Evolutionary conservation across 2,797 vertebrate genomes (phyloP).

Genomic region (Notoglanidium macrostoma): DNA sequence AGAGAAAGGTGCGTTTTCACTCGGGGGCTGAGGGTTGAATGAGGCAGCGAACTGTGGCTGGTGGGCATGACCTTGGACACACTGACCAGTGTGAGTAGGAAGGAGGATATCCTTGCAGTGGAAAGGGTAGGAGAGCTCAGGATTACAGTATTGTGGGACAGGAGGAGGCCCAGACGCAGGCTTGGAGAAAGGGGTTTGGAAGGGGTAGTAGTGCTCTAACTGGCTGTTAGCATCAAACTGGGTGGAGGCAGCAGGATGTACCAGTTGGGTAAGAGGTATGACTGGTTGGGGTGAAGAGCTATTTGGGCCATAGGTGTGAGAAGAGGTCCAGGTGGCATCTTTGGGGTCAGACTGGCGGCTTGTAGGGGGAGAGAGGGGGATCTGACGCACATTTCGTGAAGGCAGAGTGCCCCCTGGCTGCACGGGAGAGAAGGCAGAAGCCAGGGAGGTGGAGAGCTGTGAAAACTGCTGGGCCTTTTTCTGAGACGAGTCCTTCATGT

Average conservation of each 20-base stretch:
- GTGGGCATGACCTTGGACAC: conserved; percentile 66
- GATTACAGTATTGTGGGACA: conserved; percentile 51
- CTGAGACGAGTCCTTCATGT: conserved; percentile 62
- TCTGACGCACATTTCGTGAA: conserved; percentile 77
- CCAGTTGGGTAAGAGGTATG: conserved; percentile 61
- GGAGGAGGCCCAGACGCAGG: conserved; percentile 33
- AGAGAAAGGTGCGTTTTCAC: conserved; percentile 75
- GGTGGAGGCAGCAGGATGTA: neutral
- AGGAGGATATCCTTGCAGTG: conserved; percentile 72
- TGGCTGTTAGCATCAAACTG: conserved; percentile 72
- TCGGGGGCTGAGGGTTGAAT: conserved; percentile 74
- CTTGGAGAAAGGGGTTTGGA: conserved; percentile 58
- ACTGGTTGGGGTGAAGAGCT: conserved; percentile 72
- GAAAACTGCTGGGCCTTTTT: conserved; percentile 72
- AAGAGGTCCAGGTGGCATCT: conserved; percentile 78
- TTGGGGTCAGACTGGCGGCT: conserved; percentile 64
- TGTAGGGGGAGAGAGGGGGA: conserved; percentile 81
- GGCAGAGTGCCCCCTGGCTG: conserved; percentile 72
- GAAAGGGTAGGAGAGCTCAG: conserved; percentile 63
- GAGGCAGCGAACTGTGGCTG: conserved; percentile 71
- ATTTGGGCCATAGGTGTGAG: conserved; percentile 74
- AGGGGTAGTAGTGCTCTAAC: conserved; percentile 71
- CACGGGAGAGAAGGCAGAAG: conserved; percentile 81
- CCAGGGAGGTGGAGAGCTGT: conserved; percentile 78
- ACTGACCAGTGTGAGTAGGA: conserved; percentile 67